Conservation (phyloP, 2,113 vertebrate species). For the Micromys minutus region DNA sequence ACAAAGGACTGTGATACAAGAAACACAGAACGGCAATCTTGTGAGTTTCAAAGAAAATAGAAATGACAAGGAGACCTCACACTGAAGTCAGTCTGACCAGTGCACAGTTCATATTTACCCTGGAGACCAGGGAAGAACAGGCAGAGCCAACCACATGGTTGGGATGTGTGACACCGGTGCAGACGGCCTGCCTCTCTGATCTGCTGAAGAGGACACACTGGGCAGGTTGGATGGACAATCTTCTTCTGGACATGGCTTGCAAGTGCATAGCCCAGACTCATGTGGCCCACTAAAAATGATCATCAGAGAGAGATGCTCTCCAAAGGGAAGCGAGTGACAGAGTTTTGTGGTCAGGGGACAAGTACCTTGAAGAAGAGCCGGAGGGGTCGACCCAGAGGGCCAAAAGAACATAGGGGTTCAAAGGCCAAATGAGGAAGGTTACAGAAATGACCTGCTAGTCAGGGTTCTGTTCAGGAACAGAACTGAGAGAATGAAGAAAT, state of each 20-base stretch:
- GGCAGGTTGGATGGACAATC: not conserved
- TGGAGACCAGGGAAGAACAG: not conserved
- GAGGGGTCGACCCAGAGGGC: too few relatives aligned
- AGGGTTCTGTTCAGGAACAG: not conserved
- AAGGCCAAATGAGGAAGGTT: not conserved
- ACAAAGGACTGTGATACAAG: not conserved
- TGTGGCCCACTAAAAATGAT: not conserved
- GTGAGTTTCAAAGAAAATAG: conserved; percentile 39
- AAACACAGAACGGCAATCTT: not conserved
- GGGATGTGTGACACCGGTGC: not conserved
- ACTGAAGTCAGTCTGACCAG: conserved; percentile 1
- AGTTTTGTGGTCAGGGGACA: not conserved
- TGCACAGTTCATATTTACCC: not conserved
- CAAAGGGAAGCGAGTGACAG: not conserved
- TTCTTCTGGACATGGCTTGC: not conserved
- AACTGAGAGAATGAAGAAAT: not conserved
- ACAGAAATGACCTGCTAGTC: too few relatives aligned
- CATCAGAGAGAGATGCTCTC: not conserved
- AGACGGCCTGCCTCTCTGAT: not conserved
- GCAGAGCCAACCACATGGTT: not conserved
- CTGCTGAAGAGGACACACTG: not conserved
- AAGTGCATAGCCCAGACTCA: not conserved
- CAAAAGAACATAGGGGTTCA: not conserved
- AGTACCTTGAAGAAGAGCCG: not conserved
- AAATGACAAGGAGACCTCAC: not conserved